Conservation (phyloP, 2,888 invertebrate genomes). For the Eristalinus aeneus region DNA sequence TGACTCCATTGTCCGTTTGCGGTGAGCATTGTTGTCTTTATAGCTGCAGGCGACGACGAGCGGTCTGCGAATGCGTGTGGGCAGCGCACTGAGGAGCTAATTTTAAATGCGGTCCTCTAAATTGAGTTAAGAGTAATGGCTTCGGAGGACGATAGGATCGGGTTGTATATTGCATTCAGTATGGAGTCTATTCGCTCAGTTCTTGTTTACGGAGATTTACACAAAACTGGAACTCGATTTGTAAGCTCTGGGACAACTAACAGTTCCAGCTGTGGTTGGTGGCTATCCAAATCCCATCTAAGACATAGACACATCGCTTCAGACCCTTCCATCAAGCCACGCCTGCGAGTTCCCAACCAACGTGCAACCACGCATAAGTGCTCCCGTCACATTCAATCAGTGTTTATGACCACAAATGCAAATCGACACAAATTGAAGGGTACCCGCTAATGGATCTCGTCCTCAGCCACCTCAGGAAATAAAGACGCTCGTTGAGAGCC, state of each 20-base stretch:
- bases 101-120: slow-evolving; percentile 9
- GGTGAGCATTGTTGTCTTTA: slow-evolving; percentile 39
- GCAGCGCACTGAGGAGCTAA: slow-evolving; percentile 2
- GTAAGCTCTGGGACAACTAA: too few species aligned
- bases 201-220: too few species aligned
- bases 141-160: neutral
- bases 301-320: too few species aligned
- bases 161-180: neutral
- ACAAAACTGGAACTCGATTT: too few species aligned
- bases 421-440: slow-evolving; percentile 14
- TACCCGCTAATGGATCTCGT: neutral
- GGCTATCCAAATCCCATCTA: too few species aligned
- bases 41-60: neutral
- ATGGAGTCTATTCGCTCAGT: too few species aligned
- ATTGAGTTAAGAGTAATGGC: slow-evolving; percentile 13
- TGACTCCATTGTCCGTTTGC: slow-evolving; percentile 56
- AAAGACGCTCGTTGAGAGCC: slow-evolving; percentile 6
- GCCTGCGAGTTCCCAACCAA: too few species aligned
- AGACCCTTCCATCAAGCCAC: neutral
- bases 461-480: neutral
- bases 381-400: slow-evolving; percentile 1
- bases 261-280: too few species aligned
- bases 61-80: slow-evolving; percentile 1
- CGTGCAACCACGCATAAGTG: neutral
- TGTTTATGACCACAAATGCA: slow-evolving; percentile 3